Percentiles rank a stretch among this genome's conserved stretches.
These are phyloP conservation scores for Leuctra nigra DNA, from an alignment of 2,888 invertebrate genomes.

Conservation along the genomic window DNA sequence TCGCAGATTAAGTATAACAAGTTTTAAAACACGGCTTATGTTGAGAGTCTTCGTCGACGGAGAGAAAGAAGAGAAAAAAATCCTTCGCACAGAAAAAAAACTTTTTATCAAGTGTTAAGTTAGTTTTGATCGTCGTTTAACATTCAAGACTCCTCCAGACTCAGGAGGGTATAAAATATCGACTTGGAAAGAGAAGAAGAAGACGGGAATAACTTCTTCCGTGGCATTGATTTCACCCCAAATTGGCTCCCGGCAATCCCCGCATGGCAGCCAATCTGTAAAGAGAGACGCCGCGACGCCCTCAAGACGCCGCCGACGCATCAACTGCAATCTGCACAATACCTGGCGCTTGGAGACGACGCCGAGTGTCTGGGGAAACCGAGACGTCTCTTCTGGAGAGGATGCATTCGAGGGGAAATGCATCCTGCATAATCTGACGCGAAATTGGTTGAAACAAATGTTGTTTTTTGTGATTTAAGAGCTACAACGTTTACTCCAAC, in stretches of 20 bases:
- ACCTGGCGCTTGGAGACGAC: too few species aligned
- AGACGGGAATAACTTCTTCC: slow-evolving; percentile 3
- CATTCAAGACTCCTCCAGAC: slow-evolving; percentile 2
- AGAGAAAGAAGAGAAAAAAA: not conserved
- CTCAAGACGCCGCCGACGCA: too few species aligned
- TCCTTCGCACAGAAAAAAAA: not conserved
- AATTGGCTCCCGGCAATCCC: slow-evolving; percentile 16
- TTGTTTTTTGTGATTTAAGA: too few species aligned
- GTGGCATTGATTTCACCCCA: slow-evolving; percentile 18
- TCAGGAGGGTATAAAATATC: slow-evolving; percentile 13
- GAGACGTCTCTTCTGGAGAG: too few species aligned
- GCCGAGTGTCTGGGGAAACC: too few species aligned
- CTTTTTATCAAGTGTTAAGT: slow-evolving; percentile 15
- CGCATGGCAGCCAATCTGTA: slow-evolving; percentile 9
- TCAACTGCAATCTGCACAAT: too few species aligned
- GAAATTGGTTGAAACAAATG: too few species aligned
- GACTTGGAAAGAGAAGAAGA: not conserved
- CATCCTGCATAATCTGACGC: too few species aligned
- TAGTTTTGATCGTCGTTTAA: slow-evolving; percentile 14
- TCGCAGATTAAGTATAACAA: slow-evolving; percentile 6
- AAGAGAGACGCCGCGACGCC: too few species aligned
- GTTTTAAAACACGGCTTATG: slow-evolving; percentile 12
- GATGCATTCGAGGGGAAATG: too few species aligned
- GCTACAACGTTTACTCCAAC: too few species aligned
- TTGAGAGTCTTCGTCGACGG: too few species aligned